Evolutionary conservation across 2,888 invertebrate genomes (phyloP).

Genomic region (Craniophora ligustri): DNA sequence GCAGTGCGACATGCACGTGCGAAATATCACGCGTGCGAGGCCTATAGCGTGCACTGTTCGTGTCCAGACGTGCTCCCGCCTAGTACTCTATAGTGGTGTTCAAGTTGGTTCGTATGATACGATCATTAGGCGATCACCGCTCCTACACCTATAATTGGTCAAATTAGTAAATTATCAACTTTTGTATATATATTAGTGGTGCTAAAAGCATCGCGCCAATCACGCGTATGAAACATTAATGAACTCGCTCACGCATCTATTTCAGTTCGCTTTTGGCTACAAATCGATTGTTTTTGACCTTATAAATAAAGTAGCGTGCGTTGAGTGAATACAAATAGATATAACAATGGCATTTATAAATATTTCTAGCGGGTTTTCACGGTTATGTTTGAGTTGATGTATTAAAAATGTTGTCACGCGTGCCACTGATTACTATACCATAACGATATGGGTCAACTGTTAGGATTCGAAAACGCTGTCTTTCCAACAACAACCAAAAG

Average conservation of each 20-base stretch:
- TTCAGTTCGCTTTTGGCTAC: conserved; percentile 29
- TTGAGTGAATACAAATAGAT: conserved; percentile 28
- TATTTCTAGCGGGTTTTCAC: not conserved
- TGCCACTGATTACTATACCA: not conserved
- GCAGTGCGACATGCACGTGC: too few species aligned
- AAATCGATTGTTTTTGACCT: conserved; percentile 50
- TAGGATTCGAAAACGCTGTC: too few species aligned
- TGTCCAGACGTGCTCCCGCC: too few species aligned
- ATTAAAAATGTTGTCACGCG: not conserved
- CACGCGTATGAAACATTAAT: conserved; percentile 21
- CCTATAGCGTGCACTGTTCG: too few species aligned
- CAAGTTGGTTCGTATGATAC: too few species aligned
- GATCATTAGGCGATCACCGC: not conserved
- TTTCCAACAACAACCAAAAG: too few species aligned
- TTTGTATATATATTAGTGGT: conserved; percentile 2
- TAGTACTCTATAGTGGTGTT: too few species aligned
- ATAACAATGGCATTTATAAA: conserved; percentile 20
- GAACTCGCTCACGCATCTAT: conserved; percentile 37
- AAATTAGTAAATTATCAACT: conserved; percentile 26
- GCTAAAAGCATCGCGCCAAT: conserved; percentile 12
- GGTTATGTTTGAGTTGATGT: not conserved
- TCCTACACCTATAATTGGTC: conserved; percentile 12
- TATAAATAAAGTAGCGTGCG: conserved; percentile 28
- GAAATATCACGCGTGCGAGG: too few species aligned
- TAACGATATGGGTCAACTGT: too few species aligned